A percentile compares a stretch with the other conserved stretches of the same genome.
These are phyloP conservation scores for Gobionotothen gibberifrons DNA, from an alignment of 2,797 vertebrate species.

Conservation along the genomic window DNA sequence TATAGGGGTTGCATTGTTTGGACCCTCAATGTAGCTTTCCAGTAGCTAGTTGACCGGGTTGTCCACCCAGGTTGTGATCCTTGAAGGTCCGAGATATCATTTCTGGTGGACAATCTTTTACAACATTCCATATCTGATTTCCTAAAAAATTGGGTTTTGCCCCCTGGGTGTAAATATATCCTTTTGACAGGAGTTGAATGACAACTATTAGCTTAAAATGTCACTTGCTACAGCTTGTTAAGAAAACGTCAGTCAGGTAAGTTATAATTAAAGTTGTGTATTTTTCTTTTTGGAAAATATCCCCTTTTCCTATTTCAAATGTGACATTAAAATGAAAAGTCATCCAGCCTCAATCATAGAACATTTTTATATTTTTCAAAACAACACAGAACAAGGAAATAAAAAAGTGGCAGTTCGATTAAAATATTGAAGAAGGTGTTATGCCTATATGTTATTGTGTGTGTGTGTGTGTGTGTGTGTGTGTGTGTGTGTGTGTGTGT, in stretches of 20 bases:
- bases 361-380: not conserved
- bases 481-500: conserved; percentile 42
- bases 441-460: conserved; percentile 28
- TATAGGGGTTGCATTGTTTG: no score
- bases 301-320: not conserved
- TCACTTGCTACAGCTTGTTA: not conserved
- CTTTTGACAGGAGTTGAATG: not conserved
- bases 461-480: conserved; percentile 41
- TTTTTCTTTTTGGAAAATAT: not conserved
- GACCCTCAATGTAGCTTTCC: no score
- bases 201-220: not conserved
- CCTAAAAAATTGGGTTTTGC: no score
- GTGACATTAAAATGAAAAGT: not conserved
- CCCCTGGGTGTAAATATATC: no score
- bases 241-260: not conserved
- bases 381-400: not conserved
- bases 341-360: not conserved
- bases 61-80: no score
- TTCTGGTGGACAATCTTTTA: no score
- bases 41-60: no score
- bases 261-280: not conserved
- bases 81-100: no score
- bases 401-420: not conserved
- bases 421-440: not conserved
- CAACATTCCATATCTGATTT: no score